Evolutionary conservation across 2,113 vertebrate species (phyloP).

Genomic region (Petaurus breviceps): DNA sequence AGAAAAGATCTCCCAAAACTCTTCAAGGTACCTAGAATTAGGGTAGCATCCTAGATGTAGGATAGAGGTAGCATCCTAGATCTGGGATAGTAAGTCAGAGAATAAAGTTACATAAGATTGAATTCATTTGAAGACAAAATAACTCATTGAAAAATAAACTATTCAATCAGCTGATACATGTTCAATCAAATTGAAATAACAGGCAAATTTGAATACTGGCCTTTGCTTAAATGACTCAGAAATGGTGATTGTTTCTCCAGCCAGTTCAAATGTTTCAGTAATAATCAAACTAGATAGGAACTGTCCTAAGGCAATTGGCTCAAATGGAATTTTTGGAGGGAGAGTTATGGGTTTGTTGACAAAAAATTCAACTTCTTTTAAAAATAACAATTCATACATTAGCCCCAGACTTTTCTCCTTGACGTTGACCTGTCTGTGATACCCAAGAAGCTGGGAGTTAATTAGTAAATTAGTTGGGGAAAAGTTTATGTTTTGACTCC

Average conservation of each 20-base stretch:
- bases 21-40: neutral
- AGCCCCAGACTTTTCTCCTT: neutral
- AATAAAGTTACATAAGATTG: neutral
- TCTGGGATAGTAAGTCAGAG: neutral
- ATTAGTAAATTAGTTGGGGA: constrained; percentile 32
- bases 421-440: neutral
- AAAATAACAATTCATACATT: neutral
- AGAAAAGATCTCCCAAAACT: neutral
- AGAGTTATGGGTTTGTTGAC: too few species aligned
- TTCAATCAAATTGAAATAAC: neutral
- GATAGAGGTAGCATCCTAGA: neutral
- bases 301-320: neutral
- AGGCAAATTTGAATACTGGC: neutral
- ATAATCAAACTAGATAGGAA: neutral
- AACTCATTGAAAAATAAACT: neutral
- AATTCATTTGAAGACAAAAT: neutral
- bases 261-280: neutral
- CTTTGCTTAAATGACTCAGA: neutral
- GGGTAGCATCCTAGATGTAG: neutral
- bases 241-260: neutral
- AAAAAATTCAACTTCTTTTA: neutral
- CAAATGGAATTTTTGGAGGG: neutral
- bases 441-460: constrained; percentile 11
- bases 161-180: neutral
- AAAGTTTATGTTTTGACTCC: neutral